These are phyloP conservation scores for Steromphala cineraria DNA, from an alignment of 2,888 invertebrate species.

Conservation along the genomic window DNA sequence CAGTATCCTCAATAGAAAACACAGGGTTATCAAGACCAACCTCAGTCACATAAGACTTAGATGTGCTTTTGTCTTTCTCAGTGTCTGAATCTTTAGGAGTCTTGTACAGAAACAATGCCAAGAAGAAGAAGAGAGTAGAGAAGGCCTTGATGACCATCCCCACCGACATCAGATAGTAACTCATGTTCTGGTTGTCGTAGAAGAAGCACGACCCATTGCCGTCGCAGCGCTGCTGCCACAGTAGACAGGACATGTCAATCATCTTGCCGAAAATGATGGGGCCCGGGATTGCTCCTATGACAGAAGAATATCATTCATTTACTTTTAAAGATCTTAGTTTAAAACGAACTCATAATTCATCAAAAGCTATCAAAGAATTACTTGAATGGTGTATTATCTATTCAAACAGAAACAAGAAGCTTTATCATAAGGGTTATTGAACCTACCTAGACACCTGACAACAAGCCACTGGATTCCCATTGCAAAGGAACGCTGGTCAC, in stretches of 20 bases:
- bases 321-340: too few species aligned
- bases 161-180: slow-evolving; percentile 83
- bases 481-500: slow-evolving; percentile 44
- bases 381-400: too few species aligned
- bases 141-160: slow-evolving; percentile 85
- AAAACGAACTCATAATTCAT: too few species aligned
- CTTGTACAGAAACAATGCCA: slow-evolving; percentile 84
- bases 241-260: slow-evolving; percentile 93
- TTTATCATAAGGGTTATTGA: too few species aligned
- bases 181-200: slow-evolving; percentile 85
- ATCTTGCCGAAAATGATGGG: slow-evolving; percentile 96
- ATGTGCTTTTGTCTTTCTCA: slow-evolving; percentile 60
- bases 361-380: too few species aligned
- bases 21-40: too few species aligned
- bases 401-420: too few species aligned
- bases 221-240: slow-evolving; percentile 84
- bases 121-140: slow-evolving; percentile 84
- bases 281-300: slow-evolving; percentile 88
- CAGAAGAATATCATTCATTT: slow-evolving; percentile 18
- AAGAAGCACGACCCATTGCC: slow-evolving; percentile 84
- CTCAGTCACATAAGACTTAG: too few species aligned
- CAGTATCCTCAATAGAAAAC: too few species aligned
- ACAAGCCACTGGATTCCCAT: slow-evolving; percentile 53
- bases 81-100: slow-evolving; percentile 80
- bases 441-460: slow-evolving; percentile 46